Evolutionary conservation across 1,140 invertebrate genomes (phyloP), one percentile per base, ranked within the genome.

Genomic region (Plectus sambesii): DNA sequence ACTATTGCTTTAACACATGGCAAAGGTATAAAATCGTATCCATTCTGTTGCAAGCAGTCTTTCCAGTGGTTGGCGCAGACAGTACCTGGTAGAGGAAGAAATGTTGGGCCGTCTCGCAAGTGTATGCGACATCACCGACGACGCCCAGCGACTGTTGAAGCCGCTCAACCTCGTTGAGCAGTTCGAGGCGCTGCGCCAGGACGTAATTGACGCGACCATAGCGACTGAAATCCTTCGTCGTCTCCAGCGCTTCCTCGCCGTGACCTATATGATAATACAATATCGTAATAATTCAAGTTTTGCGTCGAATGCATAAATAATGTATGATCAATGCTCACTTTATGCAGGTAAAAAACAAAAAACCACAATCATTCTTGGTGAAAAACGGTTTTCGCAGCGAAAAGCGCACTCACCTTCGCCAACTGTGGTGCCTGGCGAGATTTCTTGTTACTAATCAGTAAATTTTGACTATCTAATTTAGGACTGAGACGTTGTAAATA

Each of bases 121-220:
- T 97, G 67, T 96, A 94, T 0, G 85, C 84, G 44, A 89, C 87
- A 71, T 98, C 93, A 15, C 85, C 84, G 45, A 78, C 73, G 1
- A 89, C 85, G 26, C 80, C 79, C 1, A 99, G 70, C 4, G 85
- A 83, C 55, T 76, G 73, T 71, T 94, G 87, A 17, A 99, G 74
- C 39, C 82, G 78, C 53, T 82, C 81, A n/a, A 98, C 93, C 69
- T 87, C 81, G 56, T 80, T 79, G 5, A 99, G 74, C 5, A 99
- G 72, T 62, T 94, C 84, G 35, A 98, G 71, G 23, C 94, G 77
- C 73, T 96, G 90, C 1, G 84, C 81, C 20, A 99, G 72, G 17
- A 99, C 92, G 73, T 90, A 99, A 74, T 99, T 98, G 0, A 99
- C 94, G 47, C 94, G 80, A 4, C 94, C 94, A 71, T 98, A 98